These are phyloP conservation scores for Pangasianodon gigas DNA, from an alignment of 2,113 vertebrate species.

Conservation along the genomic window DNA sequence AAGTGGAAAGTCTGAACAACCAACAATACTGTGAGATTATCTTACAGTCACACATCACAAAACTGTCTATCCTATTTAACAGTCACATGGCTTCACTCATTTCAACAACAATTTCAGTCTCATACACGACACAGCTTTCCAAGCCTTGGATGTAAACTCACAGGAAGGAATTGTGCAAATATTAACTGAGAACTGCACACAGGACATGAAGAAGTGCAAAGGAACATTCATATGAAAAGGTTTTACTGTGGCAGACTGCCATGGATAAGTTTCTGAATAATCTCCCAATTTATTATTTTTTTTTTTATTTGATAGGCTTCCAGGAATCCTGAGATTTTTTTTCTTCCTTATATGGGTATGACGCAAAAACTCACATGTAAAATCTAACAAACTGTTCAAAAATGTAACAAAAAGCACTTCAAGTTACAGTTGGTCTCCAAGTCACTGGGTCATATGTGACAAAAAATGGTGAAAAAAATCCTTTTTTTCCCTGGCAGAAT, in stretches of 20 bases:
- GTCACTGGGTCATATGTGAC: background rate
- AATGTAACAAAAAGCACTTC: background rate
- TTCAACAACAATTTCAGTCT: background rate
- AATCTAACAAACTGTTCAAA: background rate
- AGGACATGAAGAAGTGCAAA: background rate
- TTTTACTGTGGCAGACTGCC: no score
- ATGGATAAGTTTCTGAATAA: background rate
- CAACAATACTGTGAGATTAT: background rate
- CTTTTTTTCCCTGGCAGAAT: background rate
- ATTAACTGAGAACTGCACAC: background rate
- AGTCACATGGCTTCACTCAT: background rate
- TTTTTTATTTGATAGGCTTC: background rate
- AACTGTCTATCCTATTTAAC: background rate
- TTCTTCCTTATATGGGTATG: no score
- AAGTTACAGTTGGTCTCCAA: background rate
- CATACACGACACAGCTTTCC: background rate
- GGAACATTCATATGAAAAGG: background rate
- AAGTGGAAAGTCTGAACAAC: background rate
- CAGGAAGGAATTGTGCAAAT: background rate
- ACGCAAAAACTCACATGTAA: no score
- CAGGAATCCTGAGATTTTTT: background rate
- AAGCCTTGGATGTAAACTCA: background rate
- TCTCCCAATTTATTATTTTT: no score
- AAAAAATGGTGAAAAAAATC: no score
- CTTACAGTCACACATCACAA: background rate